Conservation (phyloP, 2,888 invertebrate genomes). For the Amphipoea oculea region DNA sequence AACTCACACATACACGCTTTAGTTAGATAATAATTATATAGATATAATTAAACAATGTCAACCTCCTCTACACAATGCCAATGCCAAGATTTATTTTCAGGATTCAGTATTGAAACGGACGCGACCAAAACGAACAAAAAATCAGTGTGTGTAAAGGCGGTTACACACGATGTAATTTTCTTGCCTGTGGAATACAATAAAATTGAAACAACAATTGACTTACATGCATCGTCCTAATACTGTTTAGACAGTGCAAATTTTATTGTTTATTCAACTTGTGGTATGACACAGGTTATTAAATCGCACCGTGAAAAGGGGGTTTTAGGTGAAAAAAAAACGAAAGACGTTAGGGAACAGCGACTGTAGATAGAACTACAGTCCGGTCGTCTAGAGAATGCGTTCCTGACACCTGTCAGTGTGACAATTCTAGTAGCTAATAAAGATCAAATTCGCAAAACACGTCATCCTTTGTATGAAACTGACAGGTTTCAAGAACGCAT, state of each 20-base stretch:
- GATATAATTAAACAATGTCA: constrained; percentile 20
- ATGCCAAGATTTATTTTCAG: constrained; percentile 46
- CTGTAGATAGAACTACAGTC: not conserved
- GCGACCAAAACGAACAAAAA: not conserved
- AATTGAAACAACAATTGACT: not conserved
- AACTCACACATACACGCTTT: constrained; percentile 20
- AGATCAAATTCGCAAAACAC: too few relatives aligned
- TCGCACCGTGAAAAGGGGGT: not conserved
- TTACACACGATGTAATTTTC: not conserved
- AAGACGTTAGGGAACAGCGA: not conserved
- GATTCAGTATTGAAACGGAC: constrained; percentile 3
- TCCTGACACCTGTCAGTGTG: too few relatives aligned
- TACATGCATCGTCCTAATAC: not conserved
- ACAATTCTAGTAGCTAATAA: too few relatives aligned
- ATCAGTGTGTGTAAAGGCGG: not conserved
- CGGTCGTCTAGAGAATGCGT: too few relatives aligned
- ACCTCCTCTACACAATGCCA: constrained; percentile 38
- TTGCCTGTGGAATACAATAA: not conserved
- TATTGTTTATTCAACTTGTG: not conserved
- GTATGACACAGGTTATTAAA: too few relatives aligned
- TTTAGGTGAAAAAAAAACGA: not conserved
- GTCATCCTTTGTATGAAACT: too few relatives aligned
- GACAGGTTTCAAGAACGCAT: too few relatives aligned
- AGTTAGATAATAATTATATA: constrained; percentile 23
- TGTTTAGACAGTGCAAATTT: not conserved